Evolutionary conservation across 2,888 invertebrate species (phyloP), one percentile per base, ranked within the genome.

Genomic region (Rugalucina vietnamica): DNA sequence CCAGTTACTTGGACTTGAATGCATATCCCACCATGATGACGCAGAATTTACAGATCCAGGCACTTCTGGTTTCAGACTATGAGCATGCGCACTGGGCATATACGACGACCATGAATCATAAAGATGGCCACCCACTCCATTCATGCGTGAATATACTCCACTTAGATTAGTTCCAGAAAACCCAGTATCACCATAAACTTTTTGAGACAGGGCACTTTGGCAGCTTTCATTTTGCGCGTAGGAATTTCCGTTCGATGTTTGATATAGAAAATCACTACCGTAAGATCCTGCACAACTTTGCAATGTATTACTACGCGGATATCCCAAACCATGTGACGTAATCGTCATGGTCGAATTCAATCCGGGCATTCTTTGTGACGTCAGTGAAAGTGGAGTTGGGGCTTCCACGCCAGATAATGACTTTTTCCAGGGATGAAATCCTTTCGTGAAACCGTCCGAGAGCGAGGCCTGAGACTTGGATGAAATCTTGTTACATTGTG

Each of bases 21-120:
- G 96, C 90, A 98, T 97, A 94, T 98, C 98, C 98, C 98, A 98
- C 98, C 98, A 98, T 34, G 95, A 93, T n/a, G 95, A 89, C 69
- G 86, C 91, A 73, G 89, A 87, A 90, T 43, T 96, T 95, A 89
- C 97, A n/a, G 82, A 74, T n/a, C 90, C 78, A 96, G 97, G 97
- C 34, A 92, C 82, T 87, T 98, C 97, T 14, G 97, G 96, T 95
- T 98, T 98, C 81, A 97, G 96, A 14, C 97, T 97, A 1, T 96
- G 96, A 0, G 97, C 84, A 82, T 88, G 87, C 57, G 88, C 84
- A 76, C 88, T 85, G 10, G 89, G 88, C 86, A 98, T 97, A 95
- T 98, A 98, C 95, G 98, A 98, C 14, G 98, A 98, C 98, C 98
- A 99, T 54, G 97, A 97, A 94, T 98, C 98, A 95, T 99, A 99